A percentile compares a stretch with the other conserved stretches of the same genome.
These are phyloP conservation scores for Reinhardtius hippoglossoides DNA, from an alignment of 2,113 vertebrate species.

Conservation along the genomic window DNA sequence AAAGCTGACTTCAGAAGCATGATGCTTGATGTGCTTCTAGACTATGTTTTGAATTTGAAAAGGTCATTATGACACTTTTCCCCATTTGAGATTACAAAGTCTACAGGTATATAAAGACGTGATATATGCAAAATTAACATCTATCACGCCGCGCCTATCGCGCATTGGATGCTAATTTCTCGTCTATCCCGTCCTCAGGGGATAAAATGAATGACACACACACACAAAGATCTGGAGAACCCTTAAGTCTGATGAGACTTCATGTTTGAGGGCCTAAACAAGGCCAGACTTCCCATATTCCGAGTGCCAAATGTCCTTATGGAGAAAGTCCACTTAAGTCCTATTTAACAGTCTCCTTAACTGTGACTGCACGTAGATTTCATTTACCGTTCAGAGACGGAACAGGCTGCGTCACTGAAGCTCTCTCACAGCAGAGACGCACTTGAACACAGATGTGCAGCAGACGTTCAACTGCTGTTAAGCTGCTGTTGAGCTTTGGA, in stretches of 20 bases:
- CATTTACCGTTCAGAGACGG: constrained; percentile 14
- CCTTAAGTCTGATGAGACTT: not conserved
- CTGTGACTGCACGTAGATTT: constrained; percentile 24
- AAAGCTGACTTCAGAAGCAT: no score
- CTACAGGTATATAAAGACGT: no score
- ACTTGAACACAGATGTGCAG: not conserved
- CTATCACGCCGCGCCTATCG: no score
- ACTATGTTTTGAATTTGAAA: no score
- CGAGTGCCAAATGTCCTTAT: not conserved
- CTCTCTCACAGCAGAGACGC: not conserved
- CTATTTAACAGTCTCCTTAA: not conserved
- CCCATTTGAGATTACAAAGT: no score
- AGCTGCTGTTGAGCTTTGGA: not conserved
- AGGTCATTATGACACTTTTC: no score
- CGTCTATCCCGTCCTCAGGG: no score
- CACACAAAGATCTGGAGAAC: not conserved
- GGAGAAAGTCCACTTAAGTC: not conserved
- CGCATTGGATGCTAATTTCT: no score
- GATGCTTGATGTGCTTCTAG: no score
- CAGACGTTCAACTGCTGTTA: not conserved
- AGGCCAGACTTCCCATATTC: not conserved
- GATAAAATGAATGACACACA: no score
- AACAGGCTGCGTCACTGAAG: constrained; percentile 33
- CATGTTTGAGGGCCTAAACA: not conserved
- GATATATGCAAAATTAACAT: no score